Base-by-base conservation (phyloP, 2,888 invertebrate genomes). In the Cantharis lateralis region DNA sequence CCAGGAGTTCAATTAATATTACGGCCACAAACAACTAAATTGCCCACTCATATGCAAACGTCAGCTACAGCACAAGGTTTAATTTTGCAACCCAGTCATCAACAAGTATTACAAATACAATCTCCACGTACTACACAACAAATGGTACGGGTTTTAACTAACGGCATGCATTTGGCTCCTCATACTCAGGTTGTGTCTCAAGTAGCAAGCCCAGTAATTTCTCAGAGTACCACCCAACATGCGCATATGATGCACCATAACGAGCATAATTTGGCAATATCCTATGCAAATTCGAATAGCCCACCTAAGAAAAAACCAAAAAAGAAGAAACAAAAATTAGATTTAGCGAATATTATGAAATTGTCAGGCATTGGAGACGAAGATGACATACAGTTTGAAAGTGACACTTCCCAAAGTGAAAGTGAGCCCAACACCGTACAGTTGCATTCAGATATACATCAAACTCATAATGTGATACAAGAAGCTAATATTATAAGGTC, bases 301-400 rank as follows among this genome's bases (percentile, higher is more conserved):
- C 88, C 89, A 66, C 89, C 90, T 28, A 91, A 91, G 83, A 91
- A 91, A 83, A 91, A 91, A 84, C 89, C 89, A 78, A 90, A 90
- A 81, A 87, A 89, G 70, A 90, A 89, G 82, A 89, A 89, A 72
- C 89, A 89, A 61, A 91, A 92, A 84, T 86, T 93, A 72, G 93
- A 93, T 87, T 89, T 94, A 82, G 93, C 93, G 72, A 93, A 93
- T 87, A 92, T 94, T 62, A 94, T 94, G 92, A 93, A 93, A 86
- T 89, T 93, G 78, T 93, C 93, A 70, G 94, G 88, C 79, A 84
- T 83, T 70, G 93, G 93, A 71, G 93, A 93, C 79, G 92, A 92
- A 79, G 93, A 94, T 80, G 91, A 91, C 80, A 89, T 91, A 64
- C 90, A 90, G 81, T 88, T 89, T 71, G 88, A 89, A 76, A 87